Base-by-base conservation (phyloP, 2,113 vertebrate genomes). In the Mormyrus lacerda region DNA sequence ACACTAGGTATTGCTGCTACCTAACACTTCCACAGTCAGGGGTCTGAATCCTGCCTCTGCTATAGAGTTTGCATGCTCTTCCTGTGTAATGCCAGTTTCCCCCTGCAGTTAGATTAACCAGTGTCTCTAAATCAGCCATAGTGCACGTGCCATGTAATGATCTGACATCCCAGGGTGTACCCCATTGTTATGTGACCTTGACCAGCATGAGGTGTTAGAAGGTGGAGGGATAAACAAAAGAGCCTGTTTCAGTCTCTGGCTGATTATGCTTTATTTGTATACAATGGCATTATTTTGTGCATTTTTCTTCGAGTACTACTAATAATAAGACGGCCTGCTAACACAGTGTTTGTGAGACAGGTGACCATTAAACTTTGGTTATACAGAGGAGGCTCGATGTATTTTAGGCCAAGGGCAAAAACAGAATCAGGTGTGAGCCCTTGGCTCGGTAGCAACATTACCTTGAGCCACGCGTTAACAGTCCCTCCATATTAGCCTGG, bases 341-440 rank as follows among this genome's bases (percentile, higher is more conserved):
- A 35, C 48, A 55, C 61, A 82, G 50, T 50, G 85, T 61, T 89
- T 89, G 69, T 45, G 87, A 27, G 31, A 53, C 50, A 69, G 48
- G n/a, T 51, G 39, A 89, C 19, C 79, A 21, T 21, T 82, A 82
- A 51, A 90, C 55, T 51, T 83, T 76, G 73, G 88, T 91, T 87
- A 88, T 58, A 42, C 87, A 65, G 82, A 89, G 51, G 17, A 83
- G 24, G 4, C 27, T 39, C 86, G 87, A 76, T 48, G 55, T 17
- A 24, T 50, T 85, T 89, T 88, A 92, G 90, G 65, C 79, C 85
- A 89, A 88, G 19, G 65, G 89, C 89, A 91, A 91, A 90, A 51
- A 24, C 13, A 90, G 89, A 65, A 61, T 65, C 83, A 89, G 50
- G 39, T 39, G 47, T 73, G 50, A 73, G 51, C 69, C 79, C 79